Evolutionary conservation across 1,140 invertebrate species (phyloP).

Genomic region (Trachymyrmex septentrionalis): DNA sequence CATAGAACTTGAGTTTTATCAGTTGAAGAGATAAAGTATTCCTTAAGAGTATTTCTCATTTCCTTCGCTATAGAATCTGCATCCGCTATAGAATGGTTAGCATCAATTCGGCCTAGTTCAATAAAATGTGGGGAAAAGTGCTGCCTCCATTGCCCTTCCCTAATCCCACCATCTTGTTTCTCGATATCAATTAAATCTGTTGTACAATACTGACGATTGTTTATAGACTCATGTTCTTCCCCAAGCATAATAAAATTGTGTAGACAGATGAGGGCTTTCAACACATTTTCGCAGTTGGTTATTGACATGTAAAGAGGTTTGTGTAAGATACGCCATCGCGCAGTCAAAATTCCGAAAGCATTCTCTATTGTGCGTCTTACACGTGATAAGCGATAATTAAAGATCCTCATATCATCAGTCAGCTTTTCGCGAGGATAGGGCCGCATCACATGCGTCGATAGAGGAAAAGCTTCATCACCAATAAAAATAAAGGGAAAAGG

Average conservation of each 20-base stretch:
- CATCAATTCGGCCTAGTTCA: not conserved
- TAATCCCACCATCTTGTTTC: not conserved
- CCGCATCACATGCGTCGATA: not conserved
- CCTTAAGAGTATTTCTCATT: not conserved
- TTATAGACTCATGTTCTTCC: not conserved
- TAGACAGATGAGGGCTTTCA: not conserved
- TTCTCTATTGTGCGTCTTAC: not conserved
- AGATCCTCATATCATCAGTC: not conserved
- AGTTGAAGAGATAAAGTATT: not conserved
- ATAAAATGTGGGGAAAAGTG: not conserved
- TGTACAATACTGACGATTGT: not conserved
- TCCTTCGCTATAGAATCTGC: not conserved
- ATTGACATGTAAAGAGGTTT: not conserved
- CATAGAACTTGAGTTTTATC: not conserved
- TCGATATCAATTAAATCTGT: not conserved
- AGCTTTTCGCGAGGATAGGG: not conserved
- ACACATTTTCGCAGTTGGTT: not conserved
- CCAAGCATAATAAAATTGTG: constrained; percentile 3
- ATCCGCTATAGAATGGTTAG: not conserved
- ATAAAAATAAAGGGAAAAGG: not conserved
- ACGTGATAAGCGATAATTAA: not conserved
- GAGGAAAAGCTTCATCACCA: not conserved
- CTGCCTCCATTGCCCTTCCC: not conserved
- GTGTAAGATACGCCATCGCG: not conserved
- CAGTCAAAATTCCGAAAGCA: not conserved